These are phyloP conservation scores for Morinoia aosen DNA, from an alignment of 2,888 invertebrate genomes.

Conservation along the genomic window DNA sequence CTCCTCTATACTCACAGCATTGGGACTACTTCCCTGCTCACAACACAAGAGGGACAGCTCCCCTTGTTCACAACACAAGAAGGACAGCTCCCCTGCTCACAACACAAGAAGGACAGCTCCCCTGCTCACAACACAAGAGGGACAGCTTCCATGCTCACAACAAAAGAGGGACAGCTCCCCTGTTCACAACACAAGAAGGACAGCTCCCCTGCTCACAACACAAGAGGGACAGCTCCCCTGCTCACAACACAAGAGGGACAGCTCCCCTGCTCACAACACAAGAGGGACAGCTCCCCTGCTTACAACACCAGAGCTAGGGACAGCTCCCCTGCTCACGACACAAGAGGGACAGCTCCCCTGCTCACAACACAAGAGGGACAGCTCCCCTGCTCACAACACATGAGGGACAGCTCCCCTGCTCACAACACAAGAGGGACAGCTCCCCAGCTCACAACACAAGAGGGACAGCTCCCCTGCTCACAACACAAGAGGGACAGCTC, in stretches of 20 bases:
- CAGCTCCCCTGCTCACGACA: background rate
- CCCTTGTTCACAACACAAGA: no score
- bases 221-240: background rate
- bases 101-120: no score
- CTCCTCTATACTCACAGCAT: no score
- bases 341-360: background rate
- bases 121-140: no score
- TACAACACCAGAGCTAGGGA: no score
- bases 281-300: no score
- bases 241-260: background rate
- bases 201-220: background rate
- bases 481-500: no score
- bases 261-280: background rate
- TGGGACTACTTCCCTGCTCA: no score
- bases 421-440: background rate
- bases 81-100: no score
- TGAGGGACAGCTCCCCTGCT: background rate
- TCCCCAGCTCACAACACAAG: background rate
- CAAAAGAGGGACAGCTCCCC: background rate
- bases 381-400: background rate
- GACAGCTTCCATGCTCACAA: background rate
- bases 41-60: no score
- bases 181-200: background rate
- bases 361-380: background rate
- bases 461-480: no score